phyloP scores from a whole-genome alignment of 2,113 vertebrate genomes.

The Ochotona princeps region DNA sequence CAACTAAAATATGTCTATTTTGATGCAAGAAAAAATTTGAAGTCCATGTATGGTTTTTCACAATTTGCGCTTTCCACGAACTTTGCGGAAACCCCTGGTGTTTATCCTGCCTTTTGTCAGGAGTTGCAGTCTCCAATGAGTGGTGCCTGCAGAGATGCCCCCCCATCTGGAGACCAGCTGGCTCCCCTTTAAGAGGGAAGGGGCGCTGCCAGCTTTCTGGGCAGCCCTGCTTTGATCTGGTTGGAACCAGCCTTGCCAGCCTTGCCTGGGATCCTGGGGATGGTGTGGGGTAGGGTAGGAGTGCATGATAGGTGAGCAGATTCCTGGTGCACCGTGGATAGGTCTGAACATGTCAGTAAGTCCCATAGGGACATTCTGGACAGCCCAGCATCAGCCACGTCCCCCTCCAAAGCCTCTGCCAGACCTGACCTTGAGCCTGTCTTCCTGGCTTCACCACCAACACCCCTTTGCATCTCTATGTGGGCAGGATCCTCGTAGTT shows the following conservation, averaged over 20 bases:
- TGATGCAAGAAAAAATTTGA: too few species aligned
- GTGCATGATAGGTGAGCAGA: too few species aligned
- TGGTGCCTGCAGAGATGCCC: neutral
- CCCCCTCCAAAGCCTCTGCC: neutral
- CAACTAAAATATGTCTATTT: too few species aligned
- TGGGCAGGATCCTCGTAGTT: neutral
- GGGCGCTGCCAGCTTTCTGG: neutral
- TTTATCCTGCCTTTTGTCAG: neutral
- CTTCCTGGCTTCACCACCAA: neutral
- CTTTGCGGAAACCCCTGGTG: too few species aligned
- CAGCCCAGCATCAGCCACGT: neutral
- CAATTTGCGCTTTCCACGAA: too few species aligned
- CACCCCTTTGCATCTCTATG: neutral
- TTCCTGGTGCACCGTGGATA: neutral
- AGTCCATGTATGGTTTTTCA: too few species aligned
- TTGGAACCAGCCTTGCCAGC: neutral
- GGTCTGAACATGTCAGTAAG: neutral
- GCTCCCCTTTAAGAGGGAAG: neutral
- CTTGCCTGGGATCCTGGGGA: neutral
- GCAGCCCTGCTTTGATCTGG: neutral
- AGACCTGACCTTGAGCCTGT: neutral
- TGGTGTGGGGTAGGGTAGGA: too few species aligned
- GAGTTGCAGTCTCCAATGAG: constrained; percentile 6
- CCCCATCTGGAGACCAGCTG: neutral
- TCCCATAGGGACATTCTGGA: neutral